Evolutionary conservation across 2,888 invertebrate species (phyloP), one percentile per base, ranked within the genome.

Genomic region (Lycophotia porphyrea): DNA sequence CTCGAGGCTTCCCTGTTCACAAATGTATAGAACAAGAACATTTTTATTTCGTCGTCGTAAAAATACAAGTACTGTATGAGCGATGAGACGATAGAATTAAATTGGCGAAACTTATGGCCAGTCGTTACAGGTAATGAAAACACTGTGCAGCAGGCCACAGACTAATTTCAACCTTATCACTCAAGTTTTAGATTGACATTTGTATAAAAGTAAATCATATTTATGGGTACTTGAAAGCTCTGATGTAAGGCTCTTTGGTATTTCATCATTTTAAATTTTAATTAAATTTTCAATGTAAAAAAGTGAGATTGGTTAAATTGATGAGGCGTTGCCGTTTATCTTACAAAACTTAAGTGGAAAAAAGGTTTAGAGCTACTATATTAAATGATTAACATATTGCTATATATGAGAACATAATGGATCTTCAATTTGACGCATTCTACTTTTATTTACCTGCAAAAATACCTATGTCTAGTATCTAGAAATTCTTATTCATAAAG

Each of bases 91-190:
- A 91, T 90, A 86, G 91, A 90, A 93, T 92, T 91, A 93, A 92
- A 93, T 91, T 89, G 90, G 84, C 83, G 74, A 89, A 90, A 92
- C 91, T 92, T 91, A 93, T 88, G 88, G 87, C 86, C 89, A 73
- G 82, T 90, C 92, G 90, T 93, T 92, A 88, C 90, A 90, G 89
- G 91, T 93, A 92, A 92, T 90, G 91, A 90, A 89, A 84, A 86
- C 86, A 82, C 87, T 81, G 83, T 73, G 85, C 67, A 64, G 60
- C 36, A 55, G 36, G 66, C 31, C 42, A 44, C 89, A 78, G 60
- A 70, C 81, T 60, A 91, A 85, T 76, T 71, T 79, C 79, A 81
- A 84, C 85, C 81, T 85, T 90, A 87, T 36, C 1, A 0, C n/a
- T 42, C 4, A 5, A 63, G 24, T 27, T 39, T 76, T 85, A 87